Evolutionary conservation across 2,113 vertebrate species (phyloP).

Genomic region (Hippolais icterina): DNA sequence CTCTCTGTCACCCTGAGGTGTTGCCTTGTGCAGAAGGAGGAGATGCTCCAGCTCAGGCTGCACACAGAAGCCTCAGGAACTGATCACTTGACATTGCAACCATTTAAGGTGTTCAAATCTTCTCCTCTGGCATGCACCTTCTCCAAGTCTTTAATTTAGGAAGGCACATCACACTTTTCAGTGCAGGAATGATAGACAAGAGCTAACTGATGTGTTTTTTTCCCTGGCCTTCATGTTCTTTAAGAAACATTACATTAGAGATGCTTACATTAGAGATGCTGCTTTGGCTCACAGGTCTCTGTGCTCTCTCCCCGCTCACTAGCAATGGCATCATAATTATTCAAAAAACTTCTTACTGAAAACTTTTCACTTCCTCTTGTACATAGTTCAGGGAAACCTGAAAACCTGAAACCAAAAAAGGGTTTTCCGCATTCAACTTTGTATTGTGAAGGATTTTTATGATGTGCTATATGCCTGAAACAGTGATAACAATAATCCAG

Average conservation of each 20-base stretch:
- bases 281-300: background rate
- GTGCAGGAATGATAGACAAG: background rate
- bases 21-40: conserved; percentile 35
- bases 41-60: conserved; percentile 8
- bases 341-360: background rate
- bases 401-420: too few species aligned
- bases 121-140: background rate
- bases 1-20: background rate
- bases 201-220: conserved; percentile 31
- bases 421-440: conserved; percentile 15
- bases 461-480: conserved; percentile 37
- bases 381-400: background rate
- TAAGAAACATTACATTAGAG: background rate
- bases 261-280: background rate
- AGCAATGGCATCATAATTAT: background rate
- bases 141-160: conserved; percentile 15
- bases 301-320: background rate
- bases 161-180: background rate
- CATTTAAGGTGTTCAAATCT: background rate
- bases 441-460: conserved; percentile 30
- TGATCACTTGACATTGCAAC: background rate
- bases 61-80: background rate
- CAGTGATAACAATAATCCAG: background rate
- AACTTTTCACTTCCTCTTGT: background rate
- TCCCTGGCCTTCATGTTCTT: background rate